Evolutionary conservation across 2,113 vertebrate genomes (phyloP).

Genomic region (Microtus montanus): DNA sequence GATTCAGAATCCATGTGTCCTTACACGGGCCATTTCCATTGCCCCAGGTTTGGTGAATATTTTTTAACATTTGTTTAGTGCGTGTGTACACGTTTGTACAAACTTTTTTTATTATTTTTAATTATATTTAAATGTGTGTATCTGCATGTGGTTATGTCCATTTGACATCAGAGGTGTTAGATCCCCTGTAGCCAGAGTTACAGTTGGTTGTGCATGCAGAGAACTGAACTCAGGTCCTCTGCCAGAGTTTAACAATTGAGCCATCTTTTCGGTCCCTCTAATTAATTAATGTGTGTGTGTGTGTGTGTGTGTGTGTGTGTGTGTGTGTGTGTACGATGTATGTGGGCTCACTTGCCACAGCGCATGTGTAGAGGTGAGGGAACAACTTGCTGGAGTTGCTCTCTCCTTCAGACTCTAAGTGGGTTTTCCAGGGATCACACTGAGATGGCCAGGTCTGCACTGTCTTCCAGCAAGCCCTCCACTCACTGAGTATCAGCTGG

Average conservation of each 20-base stretch:
- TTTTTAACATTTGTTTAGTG: background rate
- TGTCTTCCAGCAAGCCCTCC: background rate
- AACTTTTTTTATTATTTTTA: background rate
- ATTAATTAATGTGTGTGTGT: background rate
- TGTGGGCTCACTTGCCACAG: background rate
- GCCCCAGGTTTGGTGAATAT: background rate
- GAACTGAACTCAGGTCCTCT: background rate
- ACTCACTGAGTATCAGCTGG: background rate
- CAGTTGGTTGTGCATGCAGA: background rate
- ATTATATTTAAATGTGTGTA: background rate
- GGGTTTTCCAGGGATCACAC: background rate
- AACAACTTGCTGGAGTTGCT: background rate
- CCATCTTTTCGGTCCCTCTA: background rate
- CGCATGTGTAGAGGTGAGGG: background rate
- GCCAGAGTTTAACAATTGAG: background rate
- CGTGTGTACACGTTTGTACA: background rate
- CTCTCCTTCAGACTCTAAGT: background rate
- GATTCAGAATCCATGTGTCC: background rate
- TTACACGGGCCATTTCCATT: fast-evolving
- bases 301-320: background rate
- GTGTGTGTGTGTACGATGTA: background rate
- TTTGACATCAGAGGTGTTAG: background rate
- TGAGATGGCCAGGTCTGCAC: background rate
- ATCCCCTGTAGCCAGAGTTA: background rate
- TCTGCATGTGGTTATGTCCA: background rate